These are phyloP conservation scores for Hydrozoanthus tunicans DNA, from an alignment of 64 coral and sea anemone genomes.

Conservation along the genomic window DNA sequence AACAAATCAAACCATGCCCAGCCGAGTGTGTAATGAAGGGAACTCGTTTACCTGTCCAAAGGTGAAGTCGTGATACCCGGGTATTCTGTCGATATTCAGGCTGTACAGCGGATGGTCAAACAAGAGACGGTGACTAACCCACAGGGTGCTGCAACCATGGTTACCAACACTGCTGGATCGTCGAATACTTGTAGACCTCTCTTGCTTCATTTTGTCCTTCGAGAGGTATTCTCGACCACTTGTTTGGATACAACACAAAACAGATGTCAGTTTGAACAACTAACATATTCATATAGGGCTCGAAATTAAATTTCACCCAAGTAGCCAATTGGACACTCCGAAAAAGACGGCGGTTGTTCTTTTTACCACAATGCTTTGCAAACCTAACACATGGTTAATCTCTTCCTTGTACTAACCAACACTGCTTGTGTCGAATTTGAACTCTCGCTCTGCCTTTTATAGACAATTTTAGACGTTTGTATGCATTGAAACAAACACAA, in stretches of 20 bases:
- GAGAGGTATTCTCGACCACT: constrained; percentile 80
- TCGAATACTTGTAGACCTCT: constrained; percentile 68
- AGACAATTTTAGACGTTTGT: too few relatives aligned
- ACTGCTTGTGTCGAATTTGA: too few relatives aligned
- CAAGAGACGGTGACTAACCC: constrained; percentile 79
- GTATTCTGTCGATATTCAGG: constrained; percentile 89
- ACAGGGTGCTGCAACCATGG: constrained; percentile 49
- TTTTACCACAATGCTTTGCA: too few relatives aligned
- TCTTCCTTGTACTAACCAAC: too few relatives aligned
- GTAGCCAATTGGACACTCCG: too few relatives aligned
- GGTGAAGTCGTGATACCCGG: constrained; percentile 88
- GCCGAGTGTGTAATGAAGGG: background rate
- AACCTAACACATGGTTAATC: too few relatives aligned
- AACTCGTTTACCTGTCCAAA: constrained; percentile 80
- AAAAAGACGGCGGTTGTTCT: too few relatives aligned
- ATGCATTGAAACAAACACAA: too few relatives aligned
- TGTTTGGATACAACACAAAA: background rate
- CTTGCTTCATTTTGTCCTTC: constrained; percentile 66
- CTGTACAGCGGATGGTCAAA: constrained; percentile 91
- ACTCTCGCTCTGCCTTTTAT: too few relatives aligned
- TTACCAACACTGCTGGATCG: constrained; percentile 71
- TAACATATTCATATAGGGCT: too few relatives aligned
- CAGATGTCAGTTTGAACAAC: background rate
- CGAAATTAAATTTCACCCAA: too few relatives aligned
- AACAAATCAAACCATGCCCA: background rate